Evolutionary conservation across 2,888 invertebrate genomes (phyloP).

Genomic region (Drosophila longiperda): DNA sequence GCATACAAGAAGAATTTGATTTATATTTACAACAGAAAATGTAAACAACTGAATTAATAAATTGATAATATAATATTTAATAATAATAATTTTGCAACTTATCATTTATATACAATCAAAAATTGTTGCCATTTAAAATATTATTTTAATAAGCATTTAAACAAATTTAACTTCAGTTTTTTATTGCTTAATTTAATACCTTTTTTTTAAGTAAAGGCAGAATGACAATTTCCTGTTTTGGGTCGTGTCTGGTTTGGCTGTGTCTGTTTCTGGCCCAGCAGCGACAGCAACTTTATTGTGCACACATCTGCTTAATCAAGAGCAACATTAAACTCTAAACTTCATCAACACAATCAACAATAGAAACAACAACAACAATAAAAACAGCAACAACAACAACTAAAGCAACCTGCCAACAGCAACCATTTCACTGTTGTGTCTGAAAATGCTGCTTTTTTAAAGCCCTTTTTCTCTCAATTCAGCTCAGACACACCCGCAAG

Average conservation of each 20-base stretch:
- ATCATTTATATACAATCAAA: neutral
- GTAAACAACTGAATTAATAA: neutral
- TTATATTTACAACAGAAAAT: no score
- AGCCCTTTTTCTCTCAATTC: constrained; percentile 11
- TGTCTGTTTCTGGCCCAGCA: constrained; percentile 10
- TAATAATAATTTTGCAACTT: no score
- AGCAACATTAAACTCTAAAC: constrained; percentile 26
- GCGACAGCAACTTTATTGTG: constrained; percentile 26
- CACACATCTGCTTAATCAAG: constrained; percentile 35
- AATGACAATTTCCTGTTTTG: constrained; percentile 36
- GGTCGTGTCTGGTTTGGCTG: neutral
- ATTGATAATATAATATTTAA: no score
- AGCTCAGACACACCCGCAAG: constrained; percentile 21
- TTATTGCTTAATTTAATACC: constrained; percentile 22
- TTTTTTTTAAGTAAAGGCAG: neutral
- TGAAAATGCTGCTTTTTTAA: neutral
- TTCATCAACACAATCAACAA: constrained; percentile 14
- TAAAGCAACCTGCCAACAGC: constrained; percentile 14
- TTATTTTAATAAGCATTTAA: neutral
- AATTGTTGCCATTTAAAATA: neutral
- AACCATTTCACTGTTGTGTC: neutral
- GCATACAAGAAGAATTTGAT: no score
- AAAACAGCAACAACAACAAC: constrained; percentile 8
- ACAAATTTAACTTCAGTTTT: neutral
- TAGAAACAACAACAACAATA: constrained; percentile 9